Conservation (phyloP, 2,113 vertebrate genomes). For the Corapipo altera region DNA sequence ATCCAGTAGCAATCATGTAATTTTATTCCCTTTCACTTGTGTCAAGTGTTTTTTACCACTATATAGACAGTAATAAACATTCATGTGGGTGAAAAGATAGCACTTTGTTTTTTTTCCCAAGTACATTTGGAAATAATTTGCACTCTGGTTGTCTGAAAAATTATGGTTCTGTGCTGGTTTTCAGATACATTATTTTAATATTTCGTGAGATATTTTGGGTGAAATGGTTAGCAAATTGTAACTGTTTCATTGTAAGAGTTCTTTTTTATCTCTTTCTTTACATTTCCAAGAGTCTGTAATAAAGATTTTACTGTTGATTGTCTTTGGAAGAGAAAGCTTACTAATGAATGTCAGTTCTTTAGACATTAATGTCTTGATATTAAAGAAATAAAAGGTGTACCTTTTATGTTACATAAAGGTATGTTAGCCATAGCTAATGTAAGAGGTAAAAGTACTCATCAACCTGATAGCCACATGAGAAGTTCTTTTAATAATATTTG, state of each 20-base stretch:
- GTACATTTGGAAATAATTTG: conserved; percentile 53
- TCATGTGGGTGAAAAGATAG: conserved; percentile 21
- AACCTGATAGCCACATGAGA: background rate
- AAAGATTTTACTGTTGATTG: background rate
- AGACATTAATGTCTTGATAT: background rate
- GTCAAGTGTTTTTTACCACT: background rate
- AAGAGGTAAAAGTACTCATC: background rate
- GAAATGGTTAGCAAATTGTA: background rate
- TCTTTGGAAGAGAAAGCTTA: background rate
- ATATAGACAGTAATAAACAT: conserved; percentile 53
- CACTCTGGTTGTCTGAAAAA: conserved; percentile 32
- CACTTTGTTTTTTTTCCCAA: background rate
- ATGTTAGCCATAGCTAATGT: background rate
- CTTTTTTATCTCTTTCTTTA: background rate
- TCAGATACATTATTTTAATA: conserved; percentile 37
- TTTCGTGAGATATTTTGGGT: background rate
- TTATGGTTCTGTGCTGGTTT: conserved; percentile 26
- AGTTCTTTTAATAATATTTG: background rate
- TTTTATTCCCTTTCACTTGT: conserved; percentile 6
- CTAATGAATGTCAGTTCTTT: background rate
- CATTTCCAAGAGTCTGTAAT: background rate
- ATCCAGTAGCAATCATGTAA: background rate
- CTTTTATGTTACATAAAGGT: too few relatives aligned
- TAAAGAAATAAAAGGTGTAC: background rate
- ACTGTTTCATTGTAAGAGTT: background rate